A percentile compares a stretch with the other conserved stretches of the same genome.
These are phyloP conservation scores for Auanema freiburgensis DNA, from an alignment of 2,888 invertebrate genomes.

Conservation along the genomic window DNA sequence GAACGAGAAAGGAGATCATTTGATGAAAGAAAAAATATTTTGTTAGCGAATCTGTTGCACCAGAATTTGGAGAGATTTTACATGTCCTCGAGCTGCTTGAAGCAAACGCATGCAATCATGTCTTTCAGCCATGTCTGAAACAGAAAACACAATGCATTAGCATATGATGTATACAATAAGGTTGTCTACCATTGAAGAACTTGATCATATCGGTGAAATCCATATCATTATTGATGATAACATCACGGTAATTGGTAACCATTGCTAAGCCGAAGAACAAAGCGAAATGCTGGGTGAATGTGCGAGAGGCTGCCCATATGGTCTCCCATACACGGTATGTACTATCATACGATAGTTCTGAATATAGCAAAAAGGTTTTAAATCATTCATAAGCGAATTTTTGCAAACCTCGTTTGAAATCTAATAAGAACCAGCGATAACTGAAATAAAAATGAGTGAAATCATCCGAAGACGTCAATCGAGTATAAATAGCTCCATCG, in stretches of 20 bases:
- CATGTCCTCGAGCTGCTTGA: conserved; percentile 81
- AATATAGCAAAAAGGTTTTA: too few relatives aligned
- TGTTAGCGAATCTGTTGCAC: conserved; percentile 68
- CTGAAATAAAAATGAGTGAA: conserved; percentile 97
- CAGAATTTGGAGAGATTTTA: conserved; percentile 83
- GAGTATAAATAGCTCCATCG: conserved; percentile 44
- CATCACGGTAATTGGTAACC: conserved; percentile 84
- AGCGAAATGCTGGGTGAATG: conserved; percentile 85
- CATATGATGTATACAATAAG: not conserved
- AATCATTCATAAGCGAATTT: not conserved
- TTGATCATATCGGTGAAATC: conserved; percentile 97
- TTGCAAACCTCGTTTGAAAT: conserved; percentile 80
- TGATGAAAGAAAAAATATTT: not conserved
- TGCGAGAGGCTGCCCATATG: conserved; percentile 89
- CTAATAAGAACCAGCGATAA: conserved; percentile 93
- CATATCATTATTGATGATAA: conserved; percentile 91
- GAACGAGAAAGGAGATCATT: too few relatives aligned
- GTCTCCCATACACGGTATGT: conserved; percentile 91
- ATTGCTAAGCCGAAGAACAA: conserved; percentile 88
- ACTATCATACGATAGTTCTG: conserved; percentile 86
- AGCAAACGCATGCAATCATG: conserved; percentile 84
- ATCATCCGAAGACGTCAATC: conserved; percentile 86
- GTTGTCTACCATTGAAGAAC: conserved; percentile 83
- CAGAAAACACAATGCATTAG: not conserved
- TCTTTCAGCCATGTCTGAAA: conserved; percentile 91